phyloP scores from a whole-genome alignment of 2,797 vertebrate genomes.

The Aldrovandia affinis region DNA sequence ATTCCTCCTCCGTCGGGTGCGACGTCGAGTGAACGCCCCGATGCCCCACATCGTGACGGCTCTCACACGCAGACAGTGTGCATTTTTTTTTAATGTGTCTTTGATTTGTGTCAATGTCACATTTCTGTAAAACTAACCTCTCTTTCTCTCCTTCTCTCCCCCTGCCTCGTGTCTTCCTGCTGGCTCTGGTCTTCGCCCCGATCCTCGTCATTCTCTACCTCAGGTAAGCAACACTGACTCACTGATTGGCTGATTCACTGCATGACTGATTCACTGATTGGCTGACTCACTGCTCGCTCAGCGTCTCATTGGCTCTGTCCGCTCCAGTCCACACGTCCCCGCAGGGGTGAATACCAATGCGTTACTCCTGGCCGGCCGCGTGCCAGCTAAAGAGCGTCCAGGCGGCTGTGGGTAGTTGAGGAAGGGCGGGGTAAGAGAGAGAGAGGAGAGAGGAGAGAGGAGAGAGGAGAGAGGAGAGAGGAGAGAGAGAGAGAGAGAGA shows the following conservation, averaged over 20 bases:
- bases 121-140: slow-evolving; percentile 21
- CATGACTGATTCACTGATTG: no score
- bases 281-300: neutral
- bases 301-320: neutral
- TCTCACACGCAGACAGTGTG: neutral
- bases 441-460: no score
- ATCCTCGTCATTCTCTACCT: slow-evolving; percentile 26
- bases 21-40: neutral
- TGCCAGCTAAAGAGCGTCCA: neutral
- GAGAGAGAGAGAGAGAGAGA: no score
- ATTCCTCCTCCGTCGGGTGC: neutral
- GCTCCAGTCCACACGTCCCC: neutral
- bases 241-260: neutral
- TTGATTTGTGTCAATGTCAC: slow-evolving; percentile 37
- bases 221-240: slow-evolving; percentile 10
- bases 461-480: no score
- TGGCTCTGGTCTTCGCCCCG: no score
- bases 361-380: neutral
- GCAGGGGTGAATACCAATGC: neutral
- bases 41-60: neutral
- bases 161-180: slow-evolving; percentile 32
- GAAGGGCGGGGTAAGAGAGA: neutral
- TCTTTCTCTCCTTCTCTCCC: slow-evolving; percentile 45
- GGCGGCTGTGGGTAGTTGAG: neutral
- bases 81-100: slow-evolving; percentile 51